Conservation (phyloP, 2,888 invertebrate genomes). For the Steinernema carpocapsae region DNA sequence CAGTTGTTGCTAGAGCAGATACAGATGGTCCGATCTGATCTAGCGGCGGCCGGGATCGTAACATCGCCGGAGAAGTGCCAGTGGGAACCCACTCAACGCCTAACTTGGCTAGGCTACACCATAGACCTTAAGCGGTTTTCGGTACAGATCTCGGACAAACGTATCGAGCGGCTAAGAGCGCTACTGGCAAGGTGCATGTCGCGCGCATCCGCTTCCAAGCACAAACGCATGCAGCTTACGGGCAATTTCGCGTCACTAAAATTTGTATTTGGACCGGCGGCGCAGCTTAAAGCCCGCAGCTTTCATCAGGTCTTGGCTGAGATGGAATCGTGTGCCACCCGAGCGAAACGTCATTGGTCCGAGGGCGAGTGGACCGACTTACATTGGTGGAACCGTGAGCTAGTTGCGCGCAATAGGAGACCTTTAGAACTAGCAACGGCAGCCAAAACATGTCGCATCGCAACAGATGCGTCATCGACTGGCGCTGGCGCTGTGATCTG, state of each 20-base stretch:
- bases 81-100: background rate
- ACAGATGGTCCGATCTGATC: background rate
- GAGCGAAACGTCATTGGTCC: background rate
- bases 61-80: no score
- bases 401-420: background rate
- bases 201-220: background rate
- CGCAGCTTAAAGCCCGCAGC: no score
- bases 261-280: background rate
- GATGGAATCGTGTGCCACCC: no score
- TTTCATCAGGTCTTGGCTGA: no score
- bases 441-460: background rate
- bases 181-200: background rate
- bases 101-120: slow-evolving; percentile 1
- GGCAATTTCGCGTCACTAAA: background rate
- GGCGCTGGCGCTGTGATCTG: background rate
- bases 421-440: background rate
- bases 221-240: background rate
- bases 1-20: background rate
- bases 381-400: background rate
- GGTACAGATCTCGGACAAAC: background rate
- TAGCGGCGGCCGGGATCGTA: background rate
- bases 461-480: background rate
- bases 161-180: background rate
- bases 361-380: background rate
- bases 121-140: background rate